A percentile compares a stretch with the other conserved stretches of the same genome.
Conservation (phyloP, 2,113 vertebrate genomes). For the Desmodus rotundus region DNA sequence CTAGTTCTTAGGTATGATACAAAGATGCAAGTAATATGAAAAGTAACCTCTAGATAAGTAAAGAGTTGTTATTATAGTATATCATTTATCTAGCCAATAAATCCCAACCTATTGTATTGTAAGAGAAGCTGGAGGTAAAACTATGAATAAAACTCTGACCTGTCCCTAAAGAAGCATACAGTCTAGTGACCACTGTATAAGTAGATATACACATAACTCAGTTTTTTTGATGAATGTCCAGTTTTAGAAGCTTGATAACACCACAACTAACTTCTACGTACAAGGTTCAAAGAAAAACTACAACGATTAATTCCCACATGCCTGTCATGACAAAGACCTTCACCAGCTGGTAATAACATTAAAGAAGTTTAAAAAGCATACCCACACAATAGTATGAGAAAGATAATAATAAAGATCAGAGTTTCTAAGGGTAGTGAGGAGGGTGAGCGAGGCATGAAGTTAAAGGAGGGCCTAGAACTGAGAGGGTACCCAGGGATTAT, state of each 20-base stretch:
- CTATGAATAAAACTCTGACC: background rate
- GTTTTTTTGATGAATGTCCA: background rate
- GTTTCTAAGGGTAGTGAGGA: background rate
- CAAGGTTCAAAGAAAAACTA: background rate
- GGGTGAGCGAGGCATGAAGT: background rate
- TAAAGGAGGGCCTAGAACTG: background rate
- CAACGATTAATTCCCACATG: background rate
- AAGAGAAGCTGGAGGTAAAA: background rate
- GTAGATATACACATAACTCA: too few relatives aligned
- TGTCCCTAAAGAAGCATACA: background rate
- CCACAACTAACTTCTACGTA: background rate
- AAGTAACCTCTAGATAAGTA: background rate
- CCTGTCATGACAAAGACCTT: background rate
- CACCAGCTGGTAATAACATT: background rate
- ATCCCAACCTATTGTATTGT: background rate
- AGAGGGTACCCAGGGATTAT: background rate
- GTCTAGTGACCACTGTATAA: too few relatives aligned
- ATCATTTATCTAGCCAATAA: background rate
- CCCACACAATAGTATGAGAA: background rate
- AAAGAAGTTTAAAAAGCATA: background rate
- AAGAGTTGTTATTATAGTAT: background rate
- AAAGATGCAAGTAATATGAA: background rate
- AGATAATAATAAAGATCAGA: background rate
- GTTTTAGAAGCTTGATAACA: constrained; percentile 15
- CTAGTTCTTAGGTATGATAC: background rate